Percentiles rank a stretch among this genome's conserved stretches.
phyloP scores from a whole-genome alignment of 2,888 invertebrate genomes.

The Brenthis ino region DNA sequence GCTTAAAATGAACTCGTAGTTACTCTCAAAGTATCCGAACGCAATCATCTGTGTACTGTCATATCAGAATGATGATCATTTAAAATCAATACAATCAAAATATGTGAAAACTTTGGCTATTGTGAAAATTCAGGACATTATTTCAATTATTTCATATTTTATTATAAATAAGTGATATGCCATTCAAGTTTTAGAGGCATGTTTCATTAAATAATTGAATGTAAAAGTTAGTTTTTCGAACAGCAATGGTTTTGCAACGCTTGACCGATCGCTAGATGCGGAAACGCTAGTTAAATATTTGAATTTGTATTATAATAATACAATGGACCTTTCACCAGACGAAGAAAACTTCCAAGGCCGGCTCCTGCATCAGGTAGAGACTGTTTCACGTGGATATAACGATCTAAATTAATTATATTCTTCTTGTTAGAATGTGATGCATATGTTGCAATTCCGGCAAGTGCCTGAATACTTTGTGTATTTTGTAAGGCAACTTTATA shows the following conservation, averaged over 20 bases:
- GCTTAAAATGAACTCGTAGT: neutral
- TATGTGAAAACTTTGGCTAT: constrained; percentile 15
- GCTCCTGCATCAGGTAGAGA: constrained; percentile 86
- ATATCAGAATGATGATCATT: constrained; percentile 23
- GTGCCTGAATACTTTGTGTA: neutral
- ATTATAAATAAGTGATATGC: neutral
- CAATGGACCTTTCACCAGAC: constrained; percentile 88
- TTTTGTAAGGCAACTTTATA: neutral
- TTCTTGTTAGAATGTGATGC: neutral
- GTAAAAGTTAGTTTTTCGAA: constrained; percentile 24
- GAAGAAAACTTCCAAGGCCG: constrained; percentile 91
- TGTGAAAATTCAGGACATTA: neutral
- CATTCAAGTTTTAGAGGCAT: constrained; percentile 8
- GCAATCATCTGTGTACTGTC: constrained; percentile 41
- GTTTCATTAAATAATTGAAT: constrained; percentile 20
- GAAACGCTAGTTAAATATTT: constrained; percentile 51
- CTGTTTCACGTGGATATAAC: neutral
- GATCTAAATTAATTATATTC: neutral
- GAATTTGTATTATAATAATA: constrained; percentile 49
- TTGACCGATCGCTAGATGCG: constrained; percentile 58
- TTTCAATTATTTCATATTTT: neutral
- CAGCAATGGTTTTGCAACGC: constrained; percentile 55
- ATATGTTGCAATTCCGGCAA: constrained; percentile 1
- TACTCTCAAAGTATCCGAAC: constrained; percentile 20
- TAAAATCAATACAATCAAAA: constrained; percentile 29